Evolutionary conservation across 1,140 invertebrate genomes (phyloP), one percentile per base, ranked within the genome.

Genomic region (Sweltsa coloradensis): DNA sequence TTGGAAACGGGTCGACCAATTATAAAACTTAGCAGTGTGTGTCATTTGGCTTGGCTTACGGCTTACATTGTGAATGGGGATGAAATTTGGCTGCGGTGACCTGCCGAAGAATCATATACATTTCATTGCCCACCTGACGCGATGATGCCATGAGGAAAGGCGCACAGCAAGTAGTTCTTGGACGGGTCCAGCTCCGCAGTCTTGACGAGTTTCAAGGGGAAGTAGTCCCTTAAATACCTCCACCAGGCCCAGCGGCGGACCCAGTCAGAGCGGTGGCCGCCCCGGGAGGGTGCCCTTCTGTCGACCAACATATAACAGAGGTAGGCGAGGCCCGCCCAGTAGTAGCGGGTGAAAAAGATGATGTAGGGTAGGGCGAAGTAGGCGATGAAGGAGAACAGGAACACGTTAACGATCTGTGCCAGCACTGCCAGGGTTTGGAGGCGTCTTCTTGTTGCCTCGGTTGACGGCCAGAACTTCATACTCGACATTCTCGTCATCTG

Each of bases 61-160:
- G n/a, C n/a, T n/a, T n/a, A n/a, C n/a, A n/a, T n/a, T n/a, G n/a
- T n/a, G n/a, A n/a, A n/a, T n/a, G n/a, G n/a, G n/a, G n/a, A n/a
- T n/a, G n/a, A n/a, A n/a, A n/a, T n/a, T n/a, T n/a, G n/a, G n/a
- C n/a, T n/a, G n/a, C n/a, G n/a, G n/a, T n/a, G n/a, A n/a, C n/a
- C n/a, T n/a, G n/a, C n/a, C n/a, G n/a, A n/a, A n/a, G n/a, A n/a
- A n/a, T n/a, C n/a, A n/a, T n/a, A n/a, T n/a, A n/a, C n/a, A n/a
- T n/a, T n/a, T n/a, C n/a, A n/a, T n/a, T n/a, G n/a, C n/a, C n/a
- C n/a, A n/a, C n/a, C n/a, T n/a, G n/a, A n/a, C n/a, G n/a, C n/a
- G n/a, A n/a, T n/a, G 9, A 95, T 71, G 1, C 93, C 93, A 64
- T 97, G 93, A 1, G 93, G 93, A 66, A 91, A 92, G 42, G 76